phyloP scores from a whole-genome alignment of 2,797 vertebrate genomes.

The Sandelia bainsii region DNA sequence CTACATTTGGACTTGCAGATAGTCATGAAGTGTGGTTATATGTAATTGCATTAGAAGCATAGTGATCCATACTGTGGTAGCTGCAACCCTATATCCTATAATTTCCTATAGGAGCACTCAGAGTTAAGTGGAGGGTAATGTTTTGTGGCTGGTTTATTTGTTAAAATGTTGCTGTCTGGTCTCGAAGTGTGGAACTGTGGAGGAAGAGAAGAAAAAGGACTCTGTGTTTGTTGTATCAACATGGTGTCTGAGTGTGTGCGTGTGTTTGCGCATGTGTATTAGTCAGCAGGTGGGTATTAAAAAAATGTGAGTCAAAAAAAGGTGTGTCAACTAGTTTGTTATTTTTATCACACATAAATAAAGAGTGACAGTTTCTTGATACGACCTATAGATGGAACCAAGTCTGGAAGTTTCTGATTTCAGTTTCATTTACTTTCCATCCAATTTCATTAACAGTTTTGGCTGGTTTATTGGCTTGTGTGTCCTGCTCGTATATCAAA shows the following conservation, averaged over 20 bases:
- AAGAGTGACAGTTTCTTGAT: conserved; percentile 19
- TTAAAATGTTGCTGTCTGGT: conserved; percentile 46
- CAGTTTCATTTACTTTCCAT: conserved; percentile 62
- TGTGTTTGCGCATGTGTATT: conserved; percentile 11
- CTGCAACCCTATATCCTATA: conserved; percentile 68
- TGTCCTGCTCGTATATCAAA: conserved; percentile 69
- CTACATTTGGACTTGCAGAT: conserved; percentile 72
- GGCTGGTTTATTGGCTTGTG: conserved; percentile 63
- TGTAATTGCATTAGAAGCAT: conserved; percentile 75
- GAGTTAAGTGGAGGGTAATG: conserved; percentile 79
- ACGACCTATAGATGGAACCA: conserved; percentile 20
- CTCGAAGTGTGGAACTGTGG: conserved; percentile 10
- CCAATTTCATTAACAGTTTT: conserved; percentile 76
- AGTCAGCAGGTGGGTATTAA: conserved; percentile 8
- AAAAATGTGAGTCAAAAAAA: conserved; percentile 13
- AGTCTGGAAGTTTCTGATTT: conserved; percentile 55
- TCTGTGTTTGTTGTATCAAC: neutral
- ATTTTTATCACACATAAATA: conserved; percentile 24
- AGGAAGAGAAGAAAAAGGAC: neutral
- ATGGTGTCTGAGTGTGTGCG: neutral
- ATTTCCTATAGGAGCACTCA: conserved; percentile 81
- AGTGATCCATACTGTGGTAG: conserved; percentile 74
- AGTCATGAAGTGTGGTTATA: conserved; percentile 71
- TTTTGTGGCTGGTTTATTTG: conserved; percentile 73
- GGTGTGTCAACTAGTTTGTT: conserved; percentile 28